These are phyloP conservation scores for Periophthalmus modestus DNA, from an alignment of 2,113 vertebrate genomes.

Conservation along the genomic window DNA sequence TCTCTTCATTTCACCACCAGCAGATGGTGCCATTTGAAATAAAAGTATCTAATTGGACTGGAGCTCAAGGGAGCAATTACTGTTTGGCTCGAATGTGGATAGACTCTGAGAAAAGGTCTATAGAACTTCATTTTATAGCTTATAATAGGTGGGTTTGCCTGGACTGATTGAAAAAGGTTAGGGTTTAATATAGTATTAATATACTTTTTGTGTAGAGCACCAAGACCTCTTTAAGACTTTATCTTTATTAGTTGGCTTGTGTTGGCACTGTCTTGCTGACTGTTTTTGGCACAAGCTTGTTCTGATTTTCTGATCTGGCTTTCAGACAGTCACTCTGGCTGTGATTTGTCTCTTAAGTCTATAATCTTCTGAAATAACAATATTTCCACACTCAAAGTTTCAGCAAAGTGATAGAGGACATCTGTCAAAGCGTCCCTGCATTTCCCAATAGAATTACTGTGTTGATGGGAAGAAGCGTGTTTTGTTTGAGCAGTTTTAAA, in stretches of 20 bases:
- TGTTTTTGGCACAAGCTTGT: neutral
- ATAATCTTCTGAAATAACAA: neutral
- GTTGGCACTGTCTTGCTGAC: neutral
- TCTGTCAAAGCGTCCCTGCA: constrained; percentile 5
- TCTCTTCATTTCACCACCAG: constrained; percentile 26
- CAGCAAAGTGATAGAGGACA: neutral
- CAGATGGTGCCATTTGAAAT: constrained; percentile 47
- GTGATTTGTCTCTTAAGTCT: neutral
- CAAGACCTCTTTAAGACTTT: neutral
- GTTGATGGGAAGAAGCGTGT: constrained; percentile 45
- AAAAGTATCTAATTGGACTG: neutral
- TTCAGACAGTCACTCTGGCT: constrained; percentile 9
- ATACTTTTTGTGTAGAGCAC: neutral
- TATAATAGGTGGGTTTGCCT: constrained; percentile 1
- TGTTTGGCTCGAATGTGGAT: neutral
- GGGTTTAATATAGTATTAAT: neutral
- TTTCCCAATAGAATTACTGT: constrained; percentile 12
- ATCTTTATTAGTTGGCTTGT: neutral
- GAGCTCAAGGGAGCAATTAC: neutral
- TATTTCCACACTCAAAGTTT: neutral
- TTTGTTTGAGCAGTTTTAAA: constrained; percentile 63
- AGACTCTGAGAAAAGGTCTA: constrained; percentile 7
- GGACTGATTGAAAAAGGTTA: constrained; percentile 9
- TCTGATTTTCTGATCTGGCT: neutral
- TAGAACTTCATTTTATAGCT: constrained; percentile 7